Conservation (phyloP, 2,888 invertebrate species). For the Miltochrista miniata region DNA sequence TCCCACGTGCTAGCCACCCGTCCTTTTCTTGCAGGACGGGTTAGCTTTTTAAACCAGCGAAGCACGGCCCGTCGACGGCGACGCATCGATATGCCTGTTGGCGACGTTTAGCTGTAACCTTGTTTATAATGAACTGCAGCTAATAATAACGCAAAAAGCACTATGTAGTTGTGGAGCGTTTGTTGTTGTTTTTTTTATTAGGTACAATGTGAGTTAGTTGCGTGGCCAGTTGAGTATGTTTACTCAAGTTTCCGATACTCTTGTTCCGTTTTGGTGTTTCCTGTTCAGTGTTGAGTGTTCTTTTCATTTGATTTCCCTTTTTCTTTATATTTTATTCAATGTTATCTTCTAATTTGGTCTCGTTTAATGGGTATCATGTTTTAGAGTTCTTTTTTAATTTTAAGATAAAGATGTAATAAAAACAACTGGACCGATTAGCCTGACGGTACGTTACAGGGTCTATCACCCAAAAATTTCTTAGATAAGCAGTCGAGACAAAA, state of each 20-base stretch:
- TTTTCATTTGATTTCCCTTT: constrained; percentile 32
- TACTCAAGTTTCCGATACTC: constrained; percentile 57
- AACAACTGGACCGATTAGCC: constrained; percentile 28
- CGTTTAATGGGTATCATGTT: constrained; percentile 10
- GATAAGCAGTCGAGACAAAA: constrained; percentile 18
- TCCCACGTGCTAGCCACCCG: constrained; percentile 77
- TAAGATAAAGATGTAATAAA: constrained; percentile 27
- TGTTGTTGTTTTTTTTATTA: constrained; percentile 64
- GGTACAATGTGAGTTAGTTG: constrained; percentile 52
- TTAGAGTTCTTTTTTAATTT: constrained; percentile 17
- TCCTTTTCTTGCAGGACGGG: constrained; percentile 80
- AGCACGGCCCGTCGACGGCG: constrained; percentile 66
- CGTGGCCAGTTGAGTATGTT: constrained; percentile 61
- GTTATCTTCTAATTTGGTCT: constrained; percentile 7
- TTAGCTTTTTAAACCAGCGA: constrained; percentile 77
- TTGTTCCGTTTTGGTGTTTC: constrained; percentile 54
- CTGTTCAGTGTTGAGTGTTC: constrained; percentile 42
- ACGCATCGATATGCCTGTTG: constrained; percentile 78
- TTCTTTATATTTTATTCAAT: constrained; percentile 15
- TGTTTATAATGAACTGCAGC: constrained; percentile 79
- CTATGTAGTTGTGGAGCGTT: constrained; percentile 62
- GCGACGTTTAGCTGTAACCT: constrained; percentile 74
- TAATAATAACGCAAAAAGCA: constrained; percentile 79
- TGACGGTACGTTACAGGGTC: constrained; percentile 4
- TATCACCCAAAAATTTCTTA: constrained; percentile 26